Conservation (phyloP, 2,888 invertebrate genomes). For the Bugula neritina region DNA sequence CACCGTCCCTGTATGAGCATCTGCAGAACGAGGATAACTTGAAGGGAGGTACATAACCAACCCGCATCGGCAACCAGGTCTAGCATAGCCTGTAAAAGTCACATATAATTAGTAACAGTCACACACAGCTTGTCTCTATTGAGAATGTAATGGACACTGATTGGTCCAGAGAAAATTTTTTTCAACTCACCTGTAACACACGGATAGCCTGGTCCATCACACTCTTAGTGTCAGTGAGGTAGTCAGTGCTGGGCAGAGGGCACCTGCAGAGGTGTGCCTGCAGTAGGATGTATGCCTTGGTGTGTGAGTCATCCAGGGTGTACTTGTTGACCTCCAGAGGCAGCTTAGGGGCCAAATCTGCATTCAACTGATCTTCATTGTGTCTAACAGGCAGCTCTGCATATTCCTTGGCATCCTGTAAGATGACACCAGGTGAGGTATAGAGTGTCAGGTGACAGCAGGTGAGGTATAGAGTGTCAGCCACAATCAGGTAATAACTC, state of each 20-base stretch:
- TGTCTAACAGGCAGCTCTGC: conserved; percentile 91
- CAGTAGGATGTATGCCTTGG: conserved; percentile 84
- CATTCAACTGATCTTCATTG: conserved; percentile 89
- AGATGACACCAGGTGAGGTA: not conserved
- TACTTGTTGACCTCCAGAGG: conserved; percentile 67
- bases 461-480: no score
- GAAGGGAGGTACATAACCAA: conserved; percentile 76
- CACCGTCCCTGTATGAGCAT: conserved; percentile 85
- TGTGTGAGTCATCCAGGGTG: conserved; percentile 81
- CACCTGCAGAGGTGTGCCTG: conserved; percentile 88
- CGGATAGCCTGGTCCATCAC: conserved; percentile 92
- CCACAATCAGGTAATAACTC: no score
- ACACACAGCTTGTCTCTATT: no score
- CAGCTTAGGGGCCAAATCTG: conserved; percentile 73
- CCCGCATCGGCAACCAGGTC: conserved; percentile 85
- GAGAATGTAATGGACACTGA: no score
- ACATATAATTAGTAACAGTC: no score
- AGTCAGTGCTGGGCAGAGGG: conserved; percentile 82
- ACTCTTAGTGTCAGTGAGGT: conserved; percentile 89
- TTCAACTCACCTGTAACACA: conserved; percentile 72
- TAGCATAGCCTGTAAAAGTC: conserved; percentile 81
- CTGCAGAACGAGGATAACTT: conserved; percentile 70
- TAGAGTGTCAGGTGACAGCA: no score
- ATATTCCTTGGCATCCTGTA: conserved; percentile 73
- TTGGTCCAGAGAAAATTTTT: no score